Base-by-base conservation (phyloP, 2,113 vertebrate genomes). In the Brienomyrus longianalis region DNA sequence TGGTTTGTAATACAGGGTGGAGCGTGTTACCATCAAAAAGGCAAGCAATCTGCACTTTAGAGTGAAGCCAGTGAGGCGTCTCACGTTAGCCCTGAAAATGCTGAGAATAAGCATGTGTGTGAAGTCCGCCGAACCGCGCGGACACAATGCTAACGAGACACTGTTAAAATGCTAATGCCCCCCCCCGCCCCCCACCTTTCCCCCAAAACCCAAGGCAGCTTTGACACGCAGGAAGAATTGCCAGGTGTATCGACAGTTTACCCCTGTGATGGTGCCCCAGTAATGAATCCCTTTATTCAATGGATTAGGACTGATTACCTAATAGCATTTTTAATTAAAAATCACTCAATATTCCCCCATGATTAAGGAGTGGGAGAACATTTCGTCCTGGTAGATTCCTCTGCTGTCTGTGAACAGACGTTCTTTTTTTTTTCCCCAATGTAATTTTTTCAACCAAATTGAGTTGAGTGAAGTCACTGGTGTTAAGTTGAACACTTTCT, bases 261-360 rank as follows among this genome's bases (percentile, higher is more conserved):
- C 56, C 43, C 56, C 47, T 88, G 88, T 88, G 88, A 77, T 80
- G n/a, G 45, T 31, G 45, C 17, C 31, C 70, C 45, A 66, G 88
- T 80, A 89, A 89, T 89, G 88, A 89, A 89, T 80, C 23, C 45
- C 48, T 80, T 89, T 80, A 89, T 89, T 39, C 45, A 43, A 50
- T 21, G 66, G 66, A 89, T 89, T 89, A 80, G n/a, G 48, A 89
- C 66, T 62, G 88, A 74, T 89, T 31, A 66, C 70, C 70, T 89
- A 89, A 89, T 89, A 66, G 88, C 70, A 89, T 89, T 89, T 89
- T 80, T 89, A 89, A 89, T 89, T 89, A 89, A 77, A 83, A 48
- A 77, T 80, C 88, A 43, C 27, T 89, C 62, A 52, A 80, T 77
- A 77, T 74, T 80, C 88, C 62, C 70, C n/a, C 27, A 47, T 47